Base-by-base conservation (phyloP, 2,113 vertebrate species). In the Gnathonemus longibarbis region DNA sequence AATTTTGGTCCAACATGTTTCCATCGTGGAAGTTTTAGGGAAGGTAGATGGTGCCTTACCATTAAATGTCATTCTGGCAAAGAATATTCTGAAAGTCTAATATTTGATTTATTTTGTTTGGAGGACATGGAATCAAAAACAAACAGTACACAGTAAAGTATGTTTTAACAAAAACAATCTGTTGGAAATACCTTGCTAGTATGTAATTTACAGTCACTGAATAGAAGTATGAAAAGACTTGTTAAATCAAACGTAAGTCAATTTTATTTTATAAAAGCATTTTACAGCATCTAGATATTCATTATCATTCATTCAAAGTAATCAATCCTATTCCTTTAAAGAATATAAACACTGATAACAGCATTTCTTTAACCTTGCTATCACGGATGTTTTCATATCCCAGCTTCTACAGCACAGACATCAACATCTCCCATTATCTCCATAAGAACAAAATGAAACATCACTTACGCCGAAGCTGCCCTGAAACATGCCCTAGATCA, bases 181-280 rank as follows among this genome's bases (percentile, higher is more conserved):
- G 62, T 4, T 80, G 74, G 5, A 48, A 84, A 84, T 45, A 48
- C 13, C 21, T 48, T 84, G 7, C 6, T 42, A 48, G 45, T 46
- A 80, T 6, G 39, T n/a, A 84, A 48, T 46, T 84, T 46, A 84
- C 39, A 84, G 42, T 84, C 39, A 84, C 39, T n/a, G 19, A 84
- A n/a, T 84, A 84, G 6, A 48, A 84, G 21, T 24, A 84, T 84
- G 83, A 84, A 84, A 24, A 84, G 21, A 48, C 31, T 48, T 84
- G 39, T 84, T 48, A 84, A 84, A 84, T 84, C 42, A 84, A 84
- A 84, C 9, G 35, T 42, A 87, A 87, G 85, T 87, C 49, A 53
- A n/a, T 87, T 84, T 87, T 87, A 87, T 87, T 87, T 56, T 87
- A 87, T 52, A 87, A 87, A 87, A 87, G 85, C 85, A 87, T 87